Evolutionary conservation across 2,113 vertebrate species (phyloP), one percentile per base, ranked within the genome.

Genomic region (Sinocyclocheilus maitianheensis): DNA sequence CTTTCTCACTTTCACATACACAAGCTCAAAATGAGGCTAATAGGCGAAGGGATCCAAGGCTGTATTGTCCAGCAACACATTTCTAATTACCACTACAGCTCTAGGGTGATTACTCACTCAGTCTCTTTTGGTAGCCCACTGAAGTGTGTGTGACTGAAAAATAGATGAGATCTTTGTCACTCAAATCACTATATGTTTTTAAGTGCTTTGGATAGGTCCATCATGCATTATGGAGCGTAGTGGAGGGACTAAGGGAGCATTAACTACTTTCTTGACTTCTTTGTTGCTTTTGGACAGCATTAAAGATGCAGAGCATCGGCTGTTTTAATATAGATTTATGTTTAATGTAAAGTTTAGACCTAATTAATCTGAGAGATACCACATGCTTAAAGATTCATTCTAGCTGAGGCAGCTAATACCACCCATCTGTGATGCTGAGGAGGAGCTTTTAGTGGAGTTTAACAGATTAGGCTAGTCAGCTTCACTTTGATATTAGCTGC

Each of bases 91-190:
- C 86, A 63, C 83, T 77, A 53, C 30, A 43, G 80, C 76, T 87
- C 71, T 22, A 20, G 86, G 91, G 90, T 90, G 90, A 91, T 89
- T 89, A 89, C 87, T 85, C 81, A 84, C 83, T 77, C 71, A 37
- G 53, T 83, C 55, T 34, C 77, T 60, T 71, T 71, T 34, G 30
- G 30, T 81, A 40, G 75, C 69, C 72, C 76, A 55, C 72, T 78
- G 77, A 75, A 79, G 46, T 40, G 16, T 60, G 92, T 91, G 91
- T 90, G 89, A 91, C 92, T 95, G 90, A 94, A 94, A 94, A 94
- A 95, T 93, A 92, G 92, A 95, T 95, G 94, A 95, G 93, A 92
- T 93, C 92, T 94, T 95, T 94, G 94, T 94, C 93, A 93, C 94
- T 94, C 93, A 94, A 93, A 94, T 92, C 89, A 92, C 91, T 92